Evolutionary conservation across 1,140 invertebrate species (phyloP), one percentile per base, ranked within the genome.

Genomic region (Stegodyphus mimosarum): DNA sequence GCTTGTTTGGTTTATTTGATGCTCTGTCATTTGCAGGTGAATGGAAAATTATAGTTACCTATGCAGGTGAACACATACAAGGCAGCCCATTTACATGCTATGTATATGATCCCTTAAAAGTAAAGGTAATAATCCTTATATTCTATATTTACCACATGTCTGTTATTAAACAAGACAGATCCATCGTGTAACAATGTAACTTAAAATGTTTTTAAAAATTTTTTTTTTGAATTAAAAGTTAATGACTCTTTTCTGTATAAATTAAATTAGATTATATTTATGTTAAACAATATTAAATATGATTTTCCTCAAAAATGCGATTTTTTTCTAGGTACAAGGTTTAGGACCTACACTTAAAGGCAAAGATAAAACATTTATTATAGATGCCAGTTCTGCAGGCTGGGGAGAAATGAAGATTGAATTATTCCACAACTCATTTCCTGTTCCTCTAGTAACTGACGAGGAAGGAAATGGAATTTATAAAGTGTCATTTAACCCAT

Each of bases 41-140:
- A 88, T 99, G 98, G 97, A 95, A 96, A 87, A 97, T 99, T 75
- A 95, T 95, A 86, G 98, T 99, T 83, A 94, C 95, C 33, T 99
- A 99, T 90, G 96, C 98, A 89, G 96, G 96, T 60, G 95, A 97
- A 89, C 96, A 99, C 90, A 99, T 99, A 88, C 95, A 96, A 90
- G 98, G 97, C 70, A 97, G 97, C 76, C 98, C 98, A 5, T 99
- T 99, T 91, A 96, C 95, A 1, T 99, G 98, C 89, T 96, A 98
- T 89, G 98, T 99, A 0, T 99, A 98, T 88, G 98, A 99, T 91
- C 95, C 98, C 0, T 94, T 96, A 87, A 95, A 96, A 15, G 94
- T 98, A 15, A 94, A 95, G 84, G 94, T 97, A 74, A 75, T 33
- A 2, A 1, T 33, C 33, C 33, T 33, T 33, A 33, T 33, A 33